Conservation (phyloP, 1,140 invertebrate species). For the Ceratitis capitata region DNA sequence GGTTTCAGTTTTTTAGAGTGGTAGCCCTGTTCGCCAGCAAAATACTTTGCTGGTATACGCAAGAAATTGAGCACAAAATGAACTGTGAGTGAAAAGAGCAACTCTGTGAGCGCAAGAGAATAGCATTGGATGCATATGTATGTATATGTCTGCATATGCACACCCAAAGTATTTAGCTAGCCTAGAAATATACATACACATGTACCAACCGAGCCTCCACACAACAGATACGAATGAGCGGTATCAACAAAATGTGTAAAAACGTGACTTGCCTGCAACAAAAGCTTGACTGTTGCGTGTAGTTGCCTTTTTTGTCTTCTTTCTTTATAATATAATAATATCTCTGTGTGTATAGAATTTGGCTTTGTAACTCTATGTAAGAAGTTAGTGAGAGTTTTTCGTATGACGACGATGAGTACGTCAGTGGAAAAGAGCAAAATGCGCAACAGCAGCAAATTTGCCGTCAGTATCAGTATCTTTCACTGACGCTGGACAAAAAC, state of each 20-base stretch:
- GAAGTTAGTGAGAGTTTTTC: neutral
- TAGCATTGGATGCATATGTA: too few species aligned
- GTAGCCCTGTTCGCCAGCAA: too few species aligned
- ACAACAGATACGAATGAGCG: slow-evolving; percentile 28
- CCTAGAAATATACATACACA: neutral
- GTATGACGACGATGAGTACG: too few species aligned
- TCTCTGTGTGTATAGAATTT: neutral
- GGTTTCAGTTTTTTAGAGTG: too few species aligned
- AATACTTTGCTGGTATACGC: too few species aligned
- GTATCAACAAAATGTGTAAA: slow-evolving; percentile 5
- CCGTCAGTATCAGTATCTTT: neutral
- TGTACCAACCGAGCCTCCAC: neutral
- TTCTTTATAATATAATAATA: neutral
- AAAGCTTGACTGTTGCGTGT: neutral
- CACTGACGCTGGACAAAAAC: neutral
- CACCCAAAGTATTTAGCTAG: neutral
- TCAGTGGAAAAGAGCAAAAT: too few species aligned
- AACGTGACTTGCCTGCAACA: too few species aligned
- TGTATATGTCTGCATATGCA: too few species aligned
- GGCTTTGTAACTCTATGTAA: neutral
- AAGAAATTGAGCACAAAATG: too few species aligned
- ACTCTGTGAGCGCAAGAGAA: too few species aligned
- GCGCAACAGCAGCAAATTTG: neutral
- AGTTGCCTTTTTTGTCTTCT: neutral
- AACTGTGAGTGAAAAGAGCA: too few species aligned